Conservation (phyloP, 2,888 invertebrate genomes). For the Macroteleia sp. region DNA sequence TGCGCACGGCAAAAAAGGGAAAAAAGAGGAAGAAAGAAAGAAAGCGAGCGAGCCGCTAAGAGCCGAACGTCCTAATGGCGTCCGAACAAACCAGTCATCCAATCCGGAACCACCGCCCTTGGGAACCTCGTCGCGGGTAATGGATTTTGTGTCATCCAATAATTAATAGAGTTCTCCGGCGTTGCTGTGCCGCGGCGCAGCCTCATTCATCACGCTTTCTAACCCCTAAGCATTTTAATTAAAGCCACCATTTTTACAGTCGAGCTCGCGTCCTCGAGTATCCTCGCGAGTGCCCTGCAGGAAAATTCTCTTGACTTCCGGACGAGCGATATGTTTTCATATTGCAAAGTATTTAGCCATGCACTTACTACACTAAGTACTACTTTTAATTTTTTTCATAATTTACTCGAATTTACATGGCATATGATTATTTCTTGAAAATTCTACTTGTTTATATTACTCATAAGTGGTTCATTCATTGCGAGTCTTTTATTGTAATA, state of each 20-base stretch:
- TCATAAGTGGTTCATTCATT: no score
- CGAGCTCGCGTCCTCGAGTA: conserved; percentile 52
- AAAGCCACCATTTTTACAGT: conserved; percentile 77
- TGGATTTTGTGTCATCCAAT: conserved; percentile 83
- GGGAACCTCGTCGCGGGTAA: conserved; percentile 77
- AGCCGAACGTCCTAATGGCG: conserved; percentile 68
- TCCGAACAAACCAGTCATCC: conserved; percentile 71
- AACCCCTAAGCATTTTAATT: conserved; percentile 84
- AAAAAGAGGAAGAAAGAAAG: not conserved
- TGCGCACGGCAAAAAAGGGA: conserved; percentile 64
- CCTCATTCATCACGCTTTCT: conserved; percentile 84
- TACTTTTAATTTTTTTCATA: no score
- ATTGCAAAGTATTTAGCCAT: conserved; percentile 7
- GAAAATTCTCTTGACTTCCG: conserved; percentile 53
- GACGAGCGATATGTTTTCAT: conserved; percentile 24
- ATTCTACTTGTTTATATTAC: no score
- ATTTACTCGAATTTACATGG: no score
- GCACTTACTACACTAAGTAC: conserved; percentile 11
- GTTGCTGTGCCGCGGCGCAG: conserved; percentile 69
- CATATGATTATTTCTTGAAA: no score
- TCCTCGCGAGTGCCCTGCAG: conserved; percentile 44
- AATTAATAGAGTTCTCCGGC: conserved; percentile 82
- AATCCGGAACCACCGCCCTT: conserved; percentile 74
- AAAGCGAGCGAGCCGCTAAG: conserved; percentile 46
- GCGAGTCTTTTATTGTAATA: no score